phyloP scores from a whole-genome alignment of 30 jellyfish, hydroid and myxozoan species.

The Cassiopea xamachana region DNA sequence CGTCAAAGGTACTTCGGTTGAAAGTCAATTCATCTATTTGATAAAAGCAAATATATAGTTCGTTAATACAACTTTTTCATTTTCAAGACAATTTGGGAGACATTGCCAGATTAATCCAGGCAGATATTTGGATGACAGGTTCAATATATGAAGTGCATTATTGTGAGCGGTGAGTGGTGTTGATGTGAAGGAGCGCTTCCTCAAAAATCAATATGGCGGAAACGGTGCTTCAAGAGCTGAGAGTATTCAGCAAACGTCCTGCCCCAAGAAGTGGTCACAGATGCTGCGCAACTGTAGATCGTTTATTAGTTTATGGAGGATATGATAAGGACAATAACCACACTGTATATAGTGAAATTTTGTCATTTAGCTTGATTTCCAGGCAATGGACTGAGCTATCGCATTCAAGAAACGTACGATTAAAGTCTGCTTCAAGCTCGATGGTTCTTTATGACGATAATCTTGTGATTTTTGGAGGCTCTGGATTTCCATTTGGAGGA shows the following conservation, averaged over 20 bases:
- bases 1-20: too few species aligned
- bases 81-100: too few species aligned
- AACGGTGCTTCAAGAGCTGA: background rate
- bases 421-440: constrained; percentile 76
- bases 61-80: too few species aligned
- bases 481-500: constrained; percentile 86
- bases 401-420: constrained; percentile 43
- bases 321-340: constrained; percentile 35
- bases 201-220: constrained; percentile 1
- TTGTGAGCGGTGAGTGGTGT: background rate
- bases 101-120: too few species aligned
- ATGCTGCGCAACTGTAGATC: constrained; percentile 66
- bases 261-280: constrained; percentile 95
- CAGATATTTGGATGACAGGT: too few species aligned
- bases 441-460: constrained; percentile 53
- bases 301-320: constrained; percentile 83
- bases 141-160: too few species aligned
- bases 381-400: constrained; percentile 77
- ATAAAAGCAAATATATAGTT: too few species aligned
- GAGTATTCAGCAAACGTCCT: constrained; percentile 31
- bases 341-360: constrained; percentile 57
- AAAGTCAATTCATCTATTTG: too few species aligned
- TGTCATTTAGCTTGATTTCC: constrained; percentile 74
- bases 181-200: background rate
- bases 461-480: constrained; percentile 83